Evolutionary conservation across 1,140 invertebrate genomes (phyloP).

Genomic region (Drosophila nigromelanica): DNA sequence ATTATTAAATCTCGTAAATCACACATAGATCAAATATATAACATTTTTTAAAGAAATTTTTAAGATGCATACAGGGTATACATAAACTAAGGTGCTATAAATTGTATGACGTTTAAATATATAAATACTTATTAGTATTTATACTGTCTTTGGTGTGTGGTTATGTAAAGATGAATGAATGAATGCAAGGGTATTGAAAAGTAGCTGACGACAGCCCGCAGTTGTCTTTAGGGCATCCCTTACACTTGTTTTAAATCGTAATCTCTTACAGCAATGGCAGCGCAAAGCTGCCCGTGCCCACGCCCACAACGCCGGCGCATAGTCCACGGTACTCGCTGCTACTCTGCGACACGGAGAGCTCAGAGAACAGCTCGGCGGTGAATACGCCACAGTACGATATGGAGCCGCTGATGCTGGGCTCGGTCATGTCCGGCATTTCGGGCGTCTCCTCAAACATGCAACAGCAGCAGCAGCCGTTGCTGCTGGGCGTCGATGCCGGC

Average conservation of each 20-base stretch:
- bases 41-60: too few relatives aligned
- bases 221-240: too few relatives aligned
- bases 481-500: slow-evolving; percentile 63
- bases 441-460: slow-evolving; percentile 73
- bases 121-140: too few relatives aligned
- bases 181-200: too few relatives aligned
- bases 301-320: slow-evolving; percentile 75
- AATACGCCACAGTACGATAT: slow-evolving; percentile 82
- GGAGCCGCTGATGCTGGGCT: slow-evolving; percentile 77
- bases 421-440: slow-evolving; percentile 73
- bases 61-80: too few relatives aligned
- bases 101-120: too few relatives aligned
- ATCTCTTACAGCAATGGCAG: slow-evolving; percentile 44
- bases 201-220: too few relatives aligned
- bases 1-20: too few relatives aligned
- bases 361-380: slow-evolving; percentile 80
- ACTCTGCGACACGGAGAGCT: slow-evolving; percentile 74
- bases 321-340: slow-evolving; percentile 81
- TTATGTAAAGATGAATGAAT: too few relatives aligned
- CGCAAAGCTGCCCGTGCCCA: slow-evolving; percentile 64
- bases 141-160: too few relatives aligned
- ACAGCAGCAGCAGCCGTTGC: slow-evolving; percentile 66
- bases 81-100: too few relatives aligned
- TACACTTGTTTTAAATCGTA: neutral
- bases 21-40: too few relatives aligned